Percentiles rank a stretch among this genome's conserved stretches.
Conservation (phyloP, 2,888 invertebrate genomes). For the Neuroscelio doddi region DNA sequence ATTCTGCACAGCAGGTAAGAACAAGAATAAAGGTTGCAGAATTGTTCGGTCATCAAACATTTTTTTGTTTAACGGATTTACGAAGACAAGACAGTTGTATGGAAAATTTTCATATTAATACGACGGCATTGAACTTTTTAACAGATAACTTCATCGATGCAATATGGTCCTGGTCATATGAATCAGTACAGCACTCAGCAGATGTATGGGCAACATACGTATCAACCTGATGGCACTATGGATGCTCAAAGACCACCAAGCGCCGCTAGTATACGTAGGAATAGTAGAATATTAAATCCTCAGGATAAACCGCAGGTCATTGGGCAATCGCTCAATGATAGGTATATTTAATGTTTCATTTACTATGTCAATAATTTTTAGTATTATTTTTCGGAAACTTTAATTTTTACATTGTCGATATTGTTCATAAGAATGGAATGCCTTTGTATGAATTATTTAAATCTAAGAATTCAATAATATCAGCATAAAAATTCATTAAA, state of each 20-base stretch:
- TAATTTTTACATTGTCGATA: no score
- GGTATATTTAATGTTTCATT: constrained; percentile 58
- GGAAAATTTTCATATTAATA: no score
- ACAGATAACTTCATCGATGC: constrained; percentile 59
- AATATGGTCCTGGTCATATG: constrained; percentile 60
- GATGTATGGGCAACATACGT: constrained; percentile 63
- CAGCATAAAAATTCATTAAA: no score
- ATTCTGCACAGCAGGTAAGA: constrained; percentile 49
- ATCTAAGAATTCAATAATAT: no score
- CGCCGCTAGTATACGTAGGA: constrained; percentile 68
- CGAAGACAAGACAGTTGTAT: no score
- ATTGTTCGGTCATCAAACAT: no score
- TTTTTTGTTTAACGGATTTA: no score
- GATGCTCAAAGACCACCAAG: constrained; percentile 61
- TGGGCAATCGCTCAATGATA: constrained; percentile 68
- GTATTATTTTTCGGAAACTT: no score
- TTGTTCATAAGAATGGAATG: no score
- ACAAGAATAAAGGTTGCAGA: no score
- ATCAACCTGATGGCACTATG: constrained; percentile 57
- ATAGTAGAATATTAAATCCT: constrained; percentile 65
- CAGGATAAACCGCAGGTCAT: constrained; percentile 64
- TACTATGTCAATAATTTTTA: no score
- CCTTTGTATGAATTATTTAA: no score
- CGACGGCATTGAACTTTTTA: constrained; percentile 20
- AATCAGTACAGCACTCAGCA: constrained; percentile 66